A percentile compares a stretch with the other conserved stretches of the same genome.
Conservation (phyloP, 1,140 invertebrate genomes). For the Zaprionus taronus region DNA sequence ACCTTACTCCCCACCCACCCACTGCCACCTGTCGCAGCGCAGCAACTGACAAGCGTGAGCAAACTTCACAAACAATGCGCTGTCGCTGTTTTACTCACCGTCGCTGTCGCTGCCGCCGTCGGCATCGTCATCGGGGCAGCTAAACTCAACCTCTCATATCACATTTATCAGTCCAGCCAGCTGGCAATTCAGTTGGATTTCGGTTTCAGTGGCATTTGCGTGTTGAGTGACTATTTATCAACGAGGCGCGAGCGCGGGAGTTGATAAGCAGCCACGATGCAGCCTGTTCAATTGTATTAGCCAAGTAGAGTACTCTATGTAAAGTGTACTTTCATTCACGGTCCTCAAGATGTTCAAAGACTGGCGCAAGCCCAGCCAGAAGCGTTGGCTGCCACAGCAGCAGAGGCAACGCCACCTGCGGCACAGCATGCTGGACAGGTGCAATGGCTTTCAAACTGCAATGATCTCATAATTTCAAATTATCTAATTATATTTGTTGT, state of each 20-base stretch:
- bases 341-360: conserved; percentile 56
- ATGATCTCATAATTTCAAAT: not conserved
- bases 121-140: not conserved
- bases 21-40: not conserved
- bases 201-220: conserved; percentile 56
- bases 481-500: not conserved
- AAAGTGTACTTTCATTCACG: not conserved
- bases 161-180: conserved; percentile 61
- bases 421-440: conserved; percentile 56
- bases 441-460: conserved; percentile 24
- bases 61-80: conserved; percentile 56
- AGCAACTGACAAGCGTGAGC: conserved; percentile 48
- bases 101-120: conserved; percentile 36
- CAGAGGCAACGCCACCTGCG: conserved; percentile 32
- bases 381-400: conserved; percentile 58
- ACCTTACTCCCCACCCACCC: conserved; percentile 11
- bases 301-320: not conserved
- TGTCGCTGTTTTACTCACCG: conserved; percentile 28
- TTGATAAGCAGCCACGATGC: conserved; percentile 65
- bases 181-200: conserved; percentile 65
- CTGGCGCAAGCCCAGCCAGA: conserved; percentile 56
- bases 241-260: conserved; percentile 18
- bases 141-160: conserved; percentile 53
- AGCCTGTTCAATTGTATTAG: conserved; percentile 30
- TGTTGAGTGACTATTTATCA: conserved; percentile 66